These are phyloP conservation scores for Taeniopygia guttata DNA, from an alignment of 2,797 vertebrate species.

Conservation along the genomic window DNA sequence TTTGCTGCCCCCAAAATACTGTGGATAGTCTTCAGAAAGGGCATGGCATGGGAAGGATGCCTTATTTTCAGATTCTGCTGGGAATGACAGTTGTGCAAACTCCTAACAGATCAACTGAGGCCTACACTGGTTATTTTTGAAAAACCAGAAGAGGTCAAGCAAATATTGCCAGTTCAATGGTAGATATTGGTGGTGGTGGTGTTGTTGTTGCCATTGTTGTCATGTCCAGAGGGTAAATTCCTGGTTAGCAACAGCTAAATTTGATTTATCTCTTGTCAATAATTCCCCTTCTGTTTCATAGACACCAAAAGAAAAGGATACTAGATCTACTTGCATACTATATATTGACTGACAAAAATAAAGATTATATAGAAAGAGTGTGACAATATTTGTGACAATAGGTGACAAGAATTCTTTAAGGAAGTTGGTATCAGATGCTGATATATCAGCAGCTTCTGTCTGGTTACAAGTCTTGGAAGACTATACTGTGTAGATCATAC, in stretches of 20 bases:
- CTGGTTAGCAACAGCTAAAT: neutral
- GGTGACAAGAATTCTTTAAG: neutral
- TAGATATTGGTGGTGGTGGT: neutral
- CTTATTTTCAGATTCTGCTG: neutral
- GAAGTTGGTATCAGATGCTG: neutral
- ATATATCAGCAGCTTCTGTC: neutral
- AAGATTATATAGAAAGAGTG: neutral
- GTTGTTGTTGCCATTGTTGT: neutral
- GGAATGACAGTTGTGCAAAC: neutral
- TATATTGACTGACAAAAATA: neutral
- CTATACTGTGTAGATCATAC: neutral
- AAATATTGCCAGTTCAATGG: neutral
- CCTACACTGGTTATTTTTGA: neutral
- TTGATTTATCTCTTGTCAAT: neutral
- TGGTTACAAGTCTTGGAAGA: neutral
- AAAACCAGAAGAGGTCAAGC: neutral
- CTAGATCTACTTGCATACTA: neutral
- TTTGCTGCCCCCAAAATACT: neutral
- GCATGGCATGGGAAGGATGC: neutral
- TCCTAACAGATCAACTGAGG: neutral
- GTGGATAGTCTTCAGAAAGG: neutral
- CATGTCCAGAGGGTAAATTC: neutral
- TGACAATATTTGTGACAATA: neutral
- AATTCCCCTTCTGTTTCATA: neutral
- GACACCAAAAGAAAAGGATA: neutral